Conservation (phyloP, 2,797 vertebrate genomes). For the Hapalemur alaotrensis region DNA sequence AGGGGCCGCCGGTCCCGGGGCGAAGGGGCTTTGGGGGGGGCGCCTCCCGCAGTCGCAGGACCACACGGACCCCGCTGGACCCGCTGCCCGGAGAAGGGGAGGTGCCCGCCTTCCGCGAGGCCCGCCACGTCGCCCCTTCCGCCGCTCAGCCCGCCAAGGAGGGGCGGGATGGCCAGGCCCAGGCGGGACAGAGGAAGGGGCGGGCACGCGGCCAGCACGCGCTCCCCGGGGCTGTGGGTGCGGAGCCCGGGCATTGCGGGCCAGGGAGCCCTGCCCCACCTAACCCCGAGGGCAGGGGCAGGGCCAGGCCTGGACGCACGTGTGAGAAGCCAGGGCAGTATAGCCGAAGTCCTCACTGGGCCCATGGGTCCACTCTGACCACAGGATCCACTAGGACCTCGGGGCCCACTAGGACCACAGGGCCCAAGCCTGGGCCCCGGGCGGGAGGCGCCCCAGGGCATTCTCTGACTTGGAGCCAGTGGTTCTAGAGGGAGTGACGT, state of each 20-base stretch:
- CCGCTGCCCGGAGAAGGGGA: neutral
- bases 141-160: neutral
- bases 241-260: neutral
- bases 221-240: neutral
- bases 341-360: neutral
- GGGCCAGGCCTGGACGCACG: neutral
- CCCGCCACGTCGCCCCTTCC: neutral
- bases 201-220: neutral
- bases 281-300: neutral
- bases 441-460: neutral
- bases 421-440: neutral
- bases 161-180: neutral
- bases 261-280: neutral
- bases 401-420: neutral
- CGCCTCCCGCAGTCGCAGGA: neutral
- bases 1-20: neutral
- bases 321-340: neutral
- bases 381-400: neutral
- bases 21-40: neutral
- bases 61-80: neutral
- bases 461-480: neutral
- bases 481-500: neutral
- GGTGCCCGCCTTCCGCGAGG: neutral
- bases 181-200: neutral
- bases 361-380: neutral